These are phyloP conservation scores for Crocallis elinguaria DNA, from an alignment of 2,888 invertebrate genomes.

Conservation along the genomic window DNA sequence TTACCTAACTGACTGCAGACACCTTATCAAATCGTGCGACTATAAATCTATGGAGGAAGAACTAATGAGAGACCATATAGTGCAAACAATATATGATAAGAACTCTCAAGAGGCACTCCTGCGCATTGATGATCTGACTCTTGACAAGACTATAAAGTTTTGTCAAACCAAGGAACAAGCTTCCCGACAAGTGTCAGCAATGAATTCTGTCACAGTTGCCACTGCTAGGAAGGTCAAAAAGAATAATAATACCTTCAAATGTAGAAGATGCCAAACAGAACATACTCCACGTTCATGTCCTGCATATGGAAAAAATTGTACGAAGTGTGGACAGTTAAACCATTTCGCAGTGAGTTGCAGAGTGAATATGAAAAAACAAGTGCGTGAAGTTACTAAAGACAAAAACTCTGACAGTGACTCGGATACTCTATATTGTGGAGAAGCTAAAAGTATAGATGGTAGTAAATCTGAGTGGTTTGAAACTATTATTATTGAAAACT, in stretches of 20 bases:
- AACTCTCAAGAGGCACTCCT: background rate
- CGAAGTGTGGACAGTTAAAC: background rate
- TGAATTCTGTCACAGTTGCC: background rate
- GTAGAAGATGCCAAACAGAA: background rate
- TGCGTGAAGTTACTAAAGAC: background rate
- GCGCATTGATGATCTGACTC: background rate
- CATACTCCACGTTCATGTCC: background rate
- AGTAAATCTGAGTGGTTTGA: background rate
- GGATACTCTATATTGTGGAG: background rate
- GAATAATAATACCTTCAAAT: background rate
- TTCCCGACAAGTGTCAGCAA: background rate
- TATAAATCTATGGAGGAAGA: no score
- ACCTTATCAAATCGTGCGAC: no score
- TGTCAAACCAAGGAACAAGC: no score
- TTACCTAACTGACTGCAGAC: no score
- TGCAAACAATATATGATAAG: no score
- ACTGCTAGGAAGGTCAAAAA: background rate
- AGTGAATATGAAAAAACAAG: background rate
- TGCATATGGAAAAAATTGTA: background rate
- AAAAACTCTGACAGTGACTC: background rate
- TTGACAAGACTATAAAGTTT: background rate
- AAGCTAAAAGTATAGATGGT: background rate
- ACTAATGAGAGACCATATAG: no score
- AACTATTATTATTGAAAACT: background rate
- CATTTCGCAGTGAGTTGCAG: constrained; percentile 3